Conservation (phyloP, 2,888 invertebrate species). For the Amaurobius ferox region DNA sequence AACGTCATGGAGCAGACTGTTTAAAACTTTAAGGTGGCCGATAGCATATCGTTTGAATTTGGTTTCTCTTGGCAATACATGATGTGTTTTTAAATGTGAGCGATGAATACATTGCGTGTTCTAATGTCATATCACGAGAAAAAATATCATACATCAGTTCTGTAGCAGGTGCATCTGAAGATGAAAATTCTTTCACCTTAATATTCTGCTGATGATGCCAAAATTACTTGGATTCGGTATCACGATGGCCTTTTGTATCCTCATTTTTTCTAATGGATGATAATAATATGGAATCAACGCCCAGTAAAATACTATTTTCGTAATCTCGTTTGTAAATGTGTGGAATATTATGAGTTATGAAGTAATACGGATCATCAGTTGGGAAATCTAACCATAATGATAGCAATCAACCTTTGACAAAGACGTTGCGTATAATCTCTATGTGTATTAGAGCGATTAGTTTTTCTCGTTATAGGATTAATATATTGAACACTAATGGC, state of each 20-base stretch:
- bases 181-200: not conserved
- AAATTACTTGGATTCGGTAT: not conserved
- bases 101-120: slow-evolving; percentile 26
- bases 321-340: slow-evolving; percentile 11
- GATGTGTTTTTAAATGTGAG: slow-evolving; percentile 10
- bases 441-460: no score
- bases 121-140: not conserved
- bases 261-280: slow-evolving; percentile 13
- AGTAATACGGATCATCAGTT: not conserved
- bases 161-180: not conserved
- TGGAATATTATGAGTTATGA: no score
- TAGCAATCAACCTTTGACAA: no score
- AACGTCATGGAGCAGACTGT: no score
- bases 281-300: slow-evolving; percentile 37
- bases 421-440: no score
- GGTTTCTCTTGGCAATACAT: not conserved
- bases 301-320: not conserved
- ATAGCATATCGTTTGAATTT: not conserved
- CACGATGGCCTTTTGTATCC: not conserved
- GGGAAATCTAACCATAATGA: not conserved
- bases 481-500: no score
- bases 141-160: not conserved
- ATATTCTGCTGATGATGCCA: not conserved
- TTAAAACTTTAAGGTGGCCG: no score
- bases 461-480: no score